Evolutionary conservation across 1,140 invertebrate genomes (phyloP).

Genomic region (Triops cancriformis): DNA sequence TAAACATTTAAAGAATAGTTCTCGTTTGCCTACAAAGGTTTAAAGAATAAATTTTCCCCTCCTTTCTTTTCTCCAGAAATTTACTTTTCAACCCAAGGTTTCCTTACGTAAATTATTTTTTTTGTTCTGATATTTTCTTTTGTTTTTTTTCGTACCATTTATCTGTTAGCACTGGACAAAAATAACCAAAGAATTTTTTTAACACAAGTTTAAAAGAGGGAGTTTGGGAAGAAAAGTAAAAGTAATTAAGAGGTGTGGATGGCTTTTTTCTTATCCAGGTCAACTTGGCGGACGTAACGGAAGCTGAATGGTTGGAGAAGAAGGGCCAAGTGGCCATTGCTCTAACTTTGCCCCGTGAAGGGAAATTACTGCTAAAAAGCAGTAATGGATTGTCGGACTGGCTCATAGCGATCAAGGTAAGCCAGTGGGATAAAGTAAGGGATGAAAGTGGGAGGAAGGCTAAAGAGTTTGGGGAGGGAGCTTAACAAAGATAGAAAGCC

Average conservation of each 20-base stretch:
- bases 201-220: no score
- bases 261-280: constrained; percentile 15
- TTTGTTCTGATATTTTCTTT: not conserved
- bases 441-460: not conserved
- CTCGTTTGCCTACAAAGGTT: no score
- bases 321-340: constrained; percentile 23
- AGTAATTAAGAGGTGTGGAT: not conserved
- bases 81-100: no score
- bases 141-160: not conserved
- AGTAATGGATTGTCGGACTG: constrained; percentile 22
- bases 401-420: constrained; percentile 17
- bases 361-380: constrained; percentile 23
- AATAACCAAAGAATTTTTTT: constrained; percentile 14
- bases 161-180: not conserved
- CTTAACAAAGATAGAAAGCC: constrained; percentile 5
- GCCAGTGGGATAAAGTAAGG: not conserved
- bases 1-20: no score
- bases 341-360: constrained; percentile 24
- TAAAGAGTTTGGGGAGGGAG: not conserved
- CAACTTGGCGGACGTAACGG: constrained; percentile 27
- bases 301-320: constrained; percentile 26
- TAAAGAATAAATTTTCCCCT: no score
- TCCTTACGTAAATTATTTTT: no score
- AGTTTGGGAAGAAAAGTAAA: no score
- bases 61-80: no score